These are phyloP conservation scores for Melanaphis sacchari DNA, from an alignment of 1,140 invertebrate species.

Conservation along the genomic window DNA sequence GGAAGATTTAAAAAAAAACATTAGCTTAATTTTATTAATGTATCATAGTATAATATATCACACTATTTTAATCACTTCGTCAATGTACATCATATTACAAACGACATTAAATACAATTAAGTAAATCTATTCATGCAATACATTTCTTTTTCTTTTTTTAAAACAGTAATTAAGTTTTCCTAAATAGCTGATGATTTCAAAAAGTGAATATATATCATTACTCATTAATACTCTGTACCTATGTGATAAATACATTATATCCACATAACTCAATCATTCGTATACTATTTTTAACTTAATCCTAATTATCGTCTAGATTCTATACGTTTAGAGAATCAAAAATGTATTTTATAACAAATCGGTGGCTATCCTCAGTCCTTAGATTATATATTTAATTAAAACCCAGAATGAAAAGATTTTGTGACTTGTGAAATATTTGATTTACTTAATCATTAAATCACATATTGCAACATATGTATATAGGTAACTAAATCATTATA, in stretches of 20 bases:
- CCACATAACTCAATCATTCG: background rate
- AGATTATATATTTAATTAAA: background rate
- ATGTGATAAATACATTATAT: background rate
- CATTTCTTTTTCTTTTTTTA: background rate
- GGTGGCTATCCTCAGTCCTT: background rate
- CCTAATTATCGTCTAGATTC: background rate
- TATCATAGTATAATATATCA: background rate
- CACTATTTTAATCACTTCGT: background rate
- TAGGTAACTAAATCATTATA: background rate
- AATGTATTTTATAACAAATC: background rate
- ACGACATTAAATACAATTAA: background rate
- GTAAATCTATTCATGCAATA: background rate
- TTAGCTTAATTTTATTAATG: background rate
- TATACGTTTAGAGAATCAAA: background rate
- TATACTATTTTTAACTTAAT: background rate
- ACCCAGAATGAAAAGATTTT: background rate
- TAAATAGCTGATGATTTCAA: background rate
- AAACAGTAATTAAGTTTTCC: background rate
- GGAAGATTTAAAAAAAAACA: background rate
- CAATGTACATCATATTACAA: background rate
- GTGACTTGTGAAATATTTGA: background rate
- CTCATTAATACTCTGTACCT: background rate
- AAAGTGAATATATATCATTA: background rate
- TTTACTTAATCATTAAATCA: background rate
- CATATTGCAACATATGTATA: background rate